Conservation (phyloP, 2,113 vertebrate species). For the Sander lucioperca region DNA sequence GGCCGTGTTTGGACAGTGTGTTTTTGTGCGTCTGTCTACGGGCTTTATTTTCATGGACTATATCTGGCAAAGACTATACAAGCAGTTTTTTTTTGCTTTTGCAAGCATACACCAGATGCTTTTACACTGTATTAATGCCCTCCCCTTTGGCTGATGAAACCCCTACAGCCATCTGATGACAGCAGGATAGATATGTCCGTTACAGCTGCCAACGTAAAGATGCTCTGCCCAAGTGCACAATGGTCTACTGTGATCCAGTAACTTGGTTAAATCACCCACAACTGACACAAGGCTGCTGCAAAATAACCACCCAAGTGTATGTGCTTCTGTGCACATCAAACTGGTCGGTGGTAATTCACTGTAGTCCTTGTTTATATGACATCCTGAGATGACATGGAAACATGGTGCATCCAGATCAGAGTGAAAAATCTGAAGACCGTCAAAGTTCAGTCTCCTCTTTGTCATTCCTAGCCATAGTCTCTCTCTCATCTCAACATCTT, state of each 20-base stretch:
- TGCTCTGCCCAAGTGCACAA: background rate
- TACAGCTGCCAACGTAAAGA: slow-evolving; percentile 9
- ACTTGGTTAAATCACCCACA: slow-evolving; percentile 17
- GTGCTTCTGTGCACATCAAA: background rate
- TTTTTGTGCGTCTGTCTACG: slow-evolving; percentile 11
- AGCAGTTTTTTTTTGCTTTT: background rate
- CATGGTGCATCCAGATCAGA: background rate
- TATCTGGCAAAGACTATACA: background rate
- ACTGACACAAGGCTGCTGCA: background rate
- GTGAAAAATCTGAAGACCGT: background rate
- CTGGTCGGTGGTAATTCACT: background rate
- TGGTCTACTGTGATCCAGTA: slow-evolving; percentile 2
- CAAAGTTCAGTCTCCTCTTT: background rate
- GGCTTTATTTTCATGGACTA: background rate
- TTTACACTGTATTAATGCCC: background rate
- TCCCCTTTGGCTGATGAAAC: background rate
- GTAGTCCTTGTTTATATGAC: background rate
- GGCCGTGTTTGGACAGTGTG: slow-evolving; percentile 18
- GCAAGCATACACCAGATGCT: slow-evolving; percentile 6
- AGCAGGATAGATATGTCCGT: background rate
- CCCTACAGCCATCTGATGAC: background rate
- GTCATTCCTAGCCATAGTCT: background rate
- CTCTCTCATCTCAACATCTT: background rate
- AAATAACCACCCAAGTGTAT: background rate
- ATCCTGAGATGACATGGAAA: background rate